These are phyloP conservation scores for Dione vanillae DNA, from an alignment of 2,888 invertebrate genomes.

Conservation along the genomic window DNA sequence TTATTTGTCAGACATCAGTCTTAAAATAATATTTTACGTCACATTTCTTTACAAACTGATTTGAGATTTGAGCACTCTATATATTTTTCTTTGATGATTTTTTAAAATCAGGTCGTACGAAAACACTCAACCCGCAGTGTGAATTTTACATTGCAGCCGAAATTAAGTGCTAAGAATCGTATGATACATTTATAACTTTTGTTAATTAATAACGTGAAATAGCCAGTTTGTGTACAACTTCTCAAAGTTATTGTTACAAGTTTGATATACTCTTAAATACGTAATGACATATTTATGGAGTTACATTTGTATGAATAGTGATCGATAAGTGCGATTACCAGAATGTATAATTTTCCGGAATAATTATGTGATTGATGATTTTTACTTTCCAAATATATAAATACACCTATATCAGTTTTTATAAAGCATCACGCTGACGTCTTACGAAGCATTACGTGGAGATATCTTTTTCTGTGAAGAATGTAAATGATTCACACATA, in stretches of 20 bases:
- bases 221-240: background rate
- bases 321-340: constrained; percentile 29
- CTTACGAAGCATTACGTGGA: background rate
- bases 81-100: background rate
- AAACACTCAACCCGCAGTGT: background rate
- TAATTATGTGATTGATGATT: constrained; percentile 37
- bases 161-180: background rate
- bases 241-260: background rate
- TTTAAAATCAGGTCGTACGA: background rate
- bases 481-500: constrained; percentile 10
- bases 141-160: background rate
- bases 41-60: background rate
- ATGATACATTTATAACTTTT: no score
- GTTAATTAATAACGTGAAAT: background rate
- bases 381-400: constrained; percentile 7
- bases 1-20: background rate
- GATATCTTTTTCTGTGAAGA: constrained; percentile 12
- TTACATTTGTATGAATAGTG: constrained; percentile 27
- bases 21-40: background rate
- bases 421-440: constrained; percentile 7
- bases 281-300: constrained; percentile 18
- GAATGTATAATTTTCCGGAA: constrained; percentile 30
- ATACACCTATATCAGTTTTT: constrained; percentile 2
- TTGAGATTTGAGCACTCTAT: constrained; percentile 14
- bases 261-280: constrained; percentile 19